These are phyloP conservation scores for Agriopis aurantiaria DNA, from an alignment of 2,888 invertebrate species.

Conservation along the genomic window DNA sequence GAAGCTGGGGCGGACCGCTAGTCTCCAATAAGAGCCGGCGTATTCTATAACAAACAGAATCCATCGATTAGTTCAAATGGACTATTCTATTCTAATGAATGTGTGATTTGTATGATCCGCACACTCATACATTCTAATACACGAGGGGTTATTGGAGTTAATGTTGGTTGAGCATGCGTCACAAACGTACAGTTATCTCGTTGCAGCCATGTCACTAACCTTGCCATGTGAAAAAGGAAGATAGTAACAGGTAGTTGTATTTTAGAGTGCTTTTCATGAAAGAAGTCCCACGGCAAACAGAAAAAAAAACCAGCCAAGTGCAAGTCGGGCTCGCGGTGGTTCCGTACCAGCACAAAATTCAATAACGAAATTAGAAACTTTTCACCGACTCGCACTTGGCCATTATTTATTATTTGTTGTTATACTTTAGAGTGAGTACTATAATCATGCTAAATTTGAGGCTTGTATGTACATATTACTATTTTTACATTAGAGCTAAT, in stretches of 20 bases:
- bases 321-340: no score
- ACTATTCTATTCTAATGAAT: conserved; percentile 13
- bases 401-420: no score
- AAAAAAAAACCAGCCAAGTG: no score
- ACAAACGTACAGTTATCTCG: conserved; percentile 24
- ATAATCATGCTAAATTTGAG: no score
- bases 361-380: no score
- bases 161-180: conserved; percentile 22
- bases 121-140: background rate
- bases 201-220: conserved; percentile 29
- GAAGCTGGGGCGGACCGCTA: no score
- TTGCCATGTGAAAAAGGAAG: conserved; percentile 18
- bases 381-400: no score
- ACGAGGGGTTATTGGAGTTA: background rate
- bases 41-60: conserved; percentile 3
- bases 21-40: conserved; percentile 3
- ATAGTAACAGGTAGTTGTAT: background rate
- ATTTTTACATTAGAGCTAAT: no score
- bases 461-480: no score
- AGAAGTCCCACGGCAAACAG: no score
- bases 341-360: no score
- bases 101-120: conserved; percentile 7
- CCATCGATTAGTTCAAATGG: conserved; percentile 8
- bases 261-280: background rate
- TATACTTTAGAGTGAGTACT: no score